Evolutionary conservation across 2,113 vertebrate species (phyloP).

Genomic region (Ia io): DNA sequence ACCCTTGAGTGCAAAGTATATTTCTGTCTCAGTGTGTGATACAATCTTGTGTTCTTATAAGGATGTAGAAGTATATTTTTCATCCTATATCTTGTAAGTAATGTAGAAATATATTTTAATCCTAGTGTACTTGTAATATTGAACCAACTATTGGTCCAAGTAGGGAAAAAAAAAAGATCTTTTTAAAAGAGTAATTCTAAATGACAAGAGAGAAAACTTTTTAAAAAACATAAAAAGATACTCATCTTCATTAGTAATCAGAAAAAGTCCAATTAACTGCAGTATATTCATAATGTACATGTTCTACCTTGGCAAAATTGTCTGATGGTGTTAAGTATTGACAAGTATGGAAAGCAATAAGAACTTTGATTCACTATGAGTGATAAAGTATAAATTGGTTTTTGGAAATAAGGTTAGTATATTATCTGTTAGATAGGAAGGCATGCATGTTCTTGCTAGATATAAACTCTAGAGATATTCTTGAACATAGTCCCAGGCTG

Average conservation of each 20-base stretch:
- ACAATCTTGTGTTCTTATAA: neutral
- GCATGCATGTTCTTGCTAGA: neutral
- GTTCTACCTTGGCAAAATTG: neutral
- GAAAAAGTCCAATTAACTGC: neutral
- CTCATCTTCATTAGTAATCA: neutral
- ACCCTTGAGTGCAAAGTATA: neutral
- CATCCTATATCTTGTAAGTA: neutral
- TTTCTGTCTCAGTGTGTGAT: neutral
- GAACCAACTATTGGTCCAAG: neutral
- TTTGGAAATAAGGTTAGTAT: neutral
- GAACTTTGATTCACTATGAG: neutral
- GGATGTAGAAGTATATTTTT: neutral
- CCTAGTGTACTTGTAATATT: neutral
- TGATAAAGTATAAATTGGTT: neutral
- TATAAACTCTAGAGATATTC: neutral
- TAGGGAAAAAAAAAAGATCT: neutral
- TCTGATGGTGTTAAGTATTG: neutral
- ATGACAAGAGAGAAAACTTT: neutral
- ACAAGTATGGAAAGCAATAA: neutral
- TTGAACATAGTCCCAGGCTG: neutral
- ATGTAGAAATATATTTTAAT: neutral
- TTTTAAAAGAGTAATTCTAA: neutral
- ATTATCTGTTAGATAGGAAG: neutral
- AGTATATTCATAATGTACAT: neutral
- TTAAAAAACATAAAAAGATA: neutral